phyloP scores from a whole-genome alignment of 1,140 invertebrate genomes.

The Himalopsyche phryganea region DNA sequence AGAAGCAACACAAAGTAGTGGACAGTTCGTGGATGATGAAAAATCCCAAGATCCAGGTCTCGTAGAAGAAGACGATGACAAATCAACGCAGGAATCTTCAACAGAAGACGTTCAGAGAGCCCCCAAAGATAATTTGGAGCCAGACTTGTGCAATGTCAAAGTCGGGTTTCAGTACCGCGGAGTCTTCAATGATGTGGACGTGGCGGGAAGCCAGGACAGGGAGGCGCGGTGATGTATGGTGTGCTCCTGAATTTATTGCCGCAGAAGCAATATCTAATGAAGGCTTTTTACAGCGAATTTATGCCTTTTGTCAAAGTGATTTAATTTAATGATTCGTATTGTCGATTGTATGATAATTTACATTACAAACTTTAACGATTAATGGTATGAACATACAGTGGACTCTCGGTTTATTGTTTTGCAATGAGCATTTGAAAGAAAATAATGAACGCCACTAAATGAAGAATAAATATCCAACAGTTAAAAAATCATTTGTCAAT shows the following conservation, averaged over 20 bases:
- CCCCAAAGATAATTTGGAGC: conserved; percentile 11
- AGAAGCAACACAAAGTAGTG: conserved; percentile 6
- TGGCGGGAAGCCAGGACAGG: conserved; percentile 19
- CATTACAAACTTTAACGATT: too few species aligned
- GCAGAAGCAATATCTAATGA: too few species aligned
- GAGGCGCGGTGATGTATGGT: conserved; percentile 30
- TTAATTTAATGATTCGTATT: too few species aligned
- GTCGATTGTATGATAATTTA: too few species aligned
- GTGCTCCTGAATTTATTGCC: not conserved
- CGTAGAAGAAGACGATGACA: conserved; percentile 18
- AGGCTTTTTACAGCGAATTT: too few species aligned
- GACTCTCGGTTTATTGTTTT: too few species aligned
- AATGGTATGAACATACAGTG: too few species aligned
- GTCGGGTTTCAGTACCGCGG: conserved; percentile 21
- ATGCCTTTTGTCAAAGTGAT: too few species aligned
- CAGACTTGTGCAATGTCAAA: conserved; percentile 11
- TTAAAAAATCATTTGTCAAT: too few species aligned
- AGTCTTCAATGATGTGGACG: conserved; percentile 27
- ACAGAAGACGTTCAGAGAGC: not conserved
- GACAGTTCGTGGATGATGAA: conserved; percentile 12
- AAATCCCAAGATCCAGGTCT: conserved; percentile 23
- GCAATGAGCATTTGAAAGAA: too few species aligned
- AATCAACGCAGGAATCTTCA: not conserved
- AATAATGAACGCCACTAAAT: too few species aligned
- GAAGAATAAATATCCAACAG: too few species aligned